Evolutionary conservation across 2,797 vertebrate species (phyloP), one percentile per base, ranked within the genome.

Genomic region (Scarus forsteni): DNA sequence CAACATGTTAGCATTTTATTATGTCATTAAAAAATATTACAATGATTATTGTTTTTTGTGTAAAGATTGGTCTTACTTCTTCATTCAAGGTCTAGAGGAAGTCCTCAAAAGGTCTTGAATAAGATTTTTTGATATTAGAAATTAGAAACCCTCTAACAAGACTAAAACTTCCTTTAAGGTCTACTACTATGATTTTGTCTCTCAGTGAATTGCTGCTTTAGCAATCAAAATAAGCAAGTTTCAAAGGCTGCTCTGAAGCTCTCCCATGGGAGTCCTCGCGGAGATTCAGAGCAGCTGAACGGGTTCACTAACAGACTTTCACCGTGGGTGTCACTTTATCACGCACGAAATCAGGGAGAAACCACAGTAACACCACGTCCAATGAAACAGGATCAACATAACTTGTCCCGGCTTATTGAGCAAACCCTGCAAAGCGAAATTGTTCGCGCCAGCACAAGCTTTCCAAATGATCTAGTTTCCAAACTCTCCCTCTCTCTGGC

Each of bases 401-500:
- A 67, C 68, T 71, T 67, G 66, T 76, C 58, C 38, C 11, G 1
- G 59, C 65, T 72, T 51, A 59, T 71, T 77, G 76, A 71, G 70
- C 71, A 63, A 62, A 52, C 77, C 48, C 71, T 79, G 73, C 61
- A 77, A 80, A 55, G 54, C 45, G 27, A 81, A 86, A 85, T 66
- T 82, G 73, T 62, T 67, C 53, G 65, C 72, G n/a, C 81, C 62
- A 74, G 81, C 81, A 63, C 15, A 5, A 75, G 74, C 76, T 77
- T 77, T 78, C 72, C 68, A 77, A 83, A 84, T 85, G 81, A 86
- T 90, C 83, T 84, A 69, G 45, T 87, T 87, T 84, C 75, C 73
- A 75, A 68, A 78, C 73, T 75, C 69, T 66, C 61, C 42, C 80
- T 75, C 75, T 63, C 40, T 60, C 14, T 39, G 38, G 45, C 58